Base-by-base conservation (phyloP, 2,113 vertebrate genomes). In the Antennarius striatus region DNA sequence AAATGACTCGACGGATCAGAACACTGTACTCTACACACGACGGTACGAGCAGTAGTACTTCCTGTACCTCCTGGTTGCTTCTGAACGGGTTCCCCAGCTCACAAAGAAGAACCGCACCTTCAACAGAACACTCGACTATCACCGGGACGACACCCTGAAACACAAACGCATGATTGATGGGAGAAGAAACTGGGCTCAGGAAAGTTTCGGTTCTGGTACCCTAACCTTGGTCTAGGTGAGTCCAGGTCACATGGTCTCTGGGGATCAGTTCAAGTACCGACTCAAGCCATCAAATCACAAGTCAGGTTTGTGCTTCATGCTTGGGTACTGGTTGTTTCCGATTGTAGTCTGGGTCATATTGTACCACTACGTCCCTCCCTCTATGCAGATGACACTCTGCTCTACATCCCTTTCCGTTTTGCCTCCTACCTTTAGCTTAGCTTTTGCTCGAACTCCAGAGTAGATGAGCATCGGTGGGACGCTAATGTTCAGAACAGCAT, bases 61-160 rank as follows among this genome's bases (percentile, higher is more conserved):
- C n/a, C 28, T 5, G 6, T 76, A 98, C 96, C 92, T 68, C 76
- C 42, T 94, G 92, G 75, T 94, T 93, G 79, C 71, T 91, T 82
- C 90, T 92, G 71, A 98, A 95, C 0, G 97, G 97, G 77, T 97
- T 96, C 28, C 95, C 96, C 67, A 99, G 87, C 32, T 95, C 91
- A 10, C 96, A 98, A 36, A 93, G 39, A 47, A 96, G 90, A 10
- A 80, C 86, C 9, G 0, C 0, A 1, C 49, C 82, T 0, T 84
- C 81, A 1, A 29, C 48, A 17, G 45, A 57, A 39, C 84, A 91
- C 6, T 52, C 8, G 12, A 90, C 60, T 1, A 2, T 10, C 4
- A 58, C n/a, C 4, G 16, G 12, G n/a, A 3, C 0, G 0, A 17
- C 56, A 3, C 52, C 61, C 89, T 92, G 75, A 12, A 72, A 84